Evolutionary conservation across 2,113 vertebrate species (phyloP).

Genomic region (Ploceus nigricollis): DNA sequence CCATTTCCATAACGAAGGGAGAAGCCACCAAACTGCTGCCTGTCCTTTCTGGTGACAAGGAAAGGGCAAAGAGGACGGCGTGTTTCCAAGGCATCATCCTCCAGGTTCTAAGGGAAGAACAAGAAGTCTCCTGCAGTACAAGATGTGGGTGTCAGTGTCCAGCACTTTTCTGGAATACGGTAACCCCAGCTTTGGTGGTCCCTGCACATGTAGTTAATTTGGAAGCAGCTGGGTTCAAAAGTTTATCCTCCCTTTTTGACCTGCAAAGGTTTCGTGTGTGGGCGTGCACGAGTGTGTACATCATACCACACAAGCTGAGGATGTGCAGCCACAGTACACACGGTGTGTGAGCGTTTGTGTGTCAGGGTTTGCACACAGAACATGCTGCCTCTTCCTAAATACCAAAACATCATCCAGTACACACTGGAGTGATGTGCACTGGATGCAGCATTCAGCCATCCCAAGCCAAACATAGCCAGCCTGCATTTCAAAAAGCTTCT

Average conservation of each 20-base stretch:
- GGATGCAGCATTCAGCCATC: not conserved
- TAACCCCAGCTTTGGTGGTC: constrained; percentile 55
- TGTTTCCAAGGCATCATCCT: constrained; percentile 8
- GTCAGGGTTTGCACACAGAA: not conserved
- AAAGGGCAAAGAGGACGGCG: constrained; percentile 3
- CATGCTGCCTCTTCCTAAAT: not conserved
- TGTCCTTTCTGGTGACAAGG: constrained; percentile 37
- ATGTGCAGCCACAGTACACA: not conserved
- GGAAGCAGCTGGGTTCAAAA: constrained; percentile 55
- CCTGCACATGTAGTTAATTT: constrained; percentile 49
- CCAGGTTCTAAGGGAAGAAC: not conserved
- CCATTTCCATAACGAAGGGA: constrained; percentile 50
- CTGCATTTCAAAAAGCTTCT: not conserved
- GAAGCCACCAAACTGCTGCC: constrained; percentile 41
- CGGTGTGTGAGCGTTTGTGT: not conserved
- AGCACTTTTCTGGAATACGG: constrained; percentile 4
- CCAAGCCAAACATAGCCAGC: not conserved
- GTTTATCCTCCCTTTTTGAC: constrained; percentile 64
- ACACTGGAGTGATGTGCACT: not conserved
- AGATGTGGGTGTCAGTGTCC: constrained; percentile 26
- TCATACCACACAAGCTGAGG: constrained; percentile 45
- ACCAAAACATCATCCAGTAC: not conserved
- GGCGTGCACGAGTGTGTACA: not conserved
- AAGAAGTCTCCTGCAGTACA: constrained; percentile 3
- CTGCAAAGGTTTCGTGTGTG: constrained; percentile 25